phyloP scores from a whole-genome alignment of 1,140 invertebrate species.

The Drosophila biarmipes region DNA sequence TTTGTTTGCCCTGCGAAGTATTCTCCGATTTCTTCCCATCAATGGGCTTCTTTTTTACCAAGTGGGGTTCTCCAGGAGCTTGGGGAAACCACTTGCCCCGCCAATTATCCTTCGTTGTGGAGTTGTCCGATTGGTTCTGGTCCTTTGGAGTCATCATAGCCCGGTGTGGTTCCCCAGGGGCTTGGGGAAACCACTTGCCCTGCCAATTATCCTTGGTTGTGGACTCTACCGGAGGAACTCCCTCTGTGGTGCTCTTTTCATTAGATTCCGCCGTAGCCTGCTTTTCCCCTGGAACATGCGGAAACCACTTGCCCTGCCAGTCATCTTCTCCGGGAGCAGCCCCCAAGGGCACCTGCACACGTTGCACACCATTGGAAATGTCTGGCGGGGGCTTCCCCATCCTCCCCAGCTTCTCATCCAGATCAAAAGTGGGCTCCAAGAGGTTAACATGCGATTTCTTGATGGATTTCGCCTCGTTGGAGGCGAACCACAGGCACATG shows the following conservation, averaged over 20 bases:
- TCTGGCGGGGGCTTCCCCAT: conserved; percentile 38
- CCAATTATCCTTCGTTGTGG: conserved; percentile 7
- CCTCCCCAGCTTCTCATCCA: conserved; percentile 34
- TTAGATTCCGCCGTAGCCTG: background rate
- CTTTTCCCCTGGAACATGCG: conserved; percentile 49
- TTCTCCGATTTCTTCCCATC: background rate
- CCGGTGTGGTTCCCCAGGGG: conserved; percentile 5
- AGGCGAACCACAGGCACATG: conserved; percentile 24
- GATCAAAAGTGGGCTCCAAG: conserved; percentile 13
- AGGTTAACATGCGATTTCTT: conserved; percentile 60
- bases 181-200: conserved; percentile 27
- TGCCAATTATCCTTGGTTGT: conserved; percentile 8
- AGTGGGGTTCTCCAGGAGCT: conserved; percentile 3
- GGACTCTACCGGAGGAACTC: too few relatives aligned
- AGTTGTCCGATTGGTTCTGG: background rate
- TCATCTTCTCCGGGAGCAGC: background rate
- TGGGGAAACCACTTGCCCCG: conserved; percentile 14
- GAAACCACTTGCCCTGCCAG: conserved; percentile 47
- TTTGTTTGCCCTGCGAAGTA: conserved; percentile 44
- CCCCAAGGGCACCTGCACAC: conserved; percentile 22
- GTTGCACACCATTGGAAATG: conserved; percentile 33
- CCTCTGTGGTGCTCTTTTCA: background rate
- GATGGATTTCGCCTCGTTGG: conserved; percentile 52
- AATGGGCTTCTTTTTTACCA: background rate
- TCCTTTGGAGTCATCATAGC: background rate